These are phyloP conservation scores for Mus spretus DNA, from an alignment of 2,797 vertebrate species.

Conservation along the genomic window DNA sequence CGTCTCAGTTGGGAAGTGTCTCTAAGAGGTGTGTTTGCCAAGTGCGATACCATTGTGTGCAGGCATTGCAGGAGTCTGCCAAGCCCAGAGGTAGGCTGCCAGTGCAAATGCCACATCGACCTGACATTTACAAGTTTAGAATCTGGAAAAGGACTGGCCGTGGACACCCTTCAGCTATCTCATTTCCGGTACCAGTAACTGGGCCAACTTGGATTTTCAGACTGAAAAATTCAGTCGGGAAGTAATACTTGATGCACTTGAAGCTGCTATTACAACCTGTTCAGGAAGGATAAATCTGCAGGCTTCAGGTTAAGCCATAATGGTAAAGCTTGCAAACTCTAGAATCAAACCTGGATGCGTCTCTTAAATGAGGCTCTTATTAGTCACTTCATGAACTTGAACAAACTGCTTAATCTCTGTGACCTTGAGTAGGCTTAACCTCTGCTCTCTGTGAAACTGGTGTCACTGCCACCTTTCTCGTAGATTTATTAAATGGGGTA, in stretches of 20 bases:
- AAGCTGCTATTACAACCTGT: constrained; percentile 66
- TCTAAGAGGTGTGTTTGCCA: constrained; percentile 68
- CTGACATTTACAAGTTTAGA: constrained; percentile 79
- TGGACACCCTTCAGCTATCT: constrained; percentile 63
- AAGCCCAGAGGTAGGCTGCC: constrained; percentile 75
- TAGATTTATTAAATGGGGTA: constrained; percentile 7
- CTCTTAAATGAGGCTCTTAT: neutral
- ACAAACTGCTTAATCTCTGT: neutral
- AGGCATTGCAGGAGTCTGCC: constrained; percentile 69
- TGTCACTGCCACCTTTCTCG: neutral
- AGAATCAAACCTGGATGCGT: constrained; percentile 47
- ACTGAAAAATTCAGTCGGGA: constrained; percentile 75
- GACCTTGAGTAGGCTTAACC: neutral
- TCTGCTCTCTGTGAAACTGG: neutral
- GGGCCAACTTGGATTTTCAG: constrained; percentile 74
- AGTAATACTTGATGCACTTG: constrained; percentile 64
- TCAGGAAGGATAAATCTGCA: constrained; percentile 47
- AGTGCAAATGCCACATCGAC: constrained; percentile 74
- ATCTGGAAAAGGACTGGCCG: constrained; percentile 71
- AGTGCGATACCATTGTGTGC: constrained; percentile 68
- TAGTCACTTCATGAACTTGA: neutral
- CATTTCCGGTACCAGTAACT: constrained; percentile 38
- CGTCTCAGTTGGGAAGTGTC: constrained; percentile 53
- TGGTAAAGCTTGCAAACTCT: neutral
- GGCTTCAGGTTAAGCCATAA: neutral